These are phyloP conservation scores for Chrysomallon squamiferum DNA, from an alignment of 1,140 invertebrate species.

Conservation along the genomic window DNA sequence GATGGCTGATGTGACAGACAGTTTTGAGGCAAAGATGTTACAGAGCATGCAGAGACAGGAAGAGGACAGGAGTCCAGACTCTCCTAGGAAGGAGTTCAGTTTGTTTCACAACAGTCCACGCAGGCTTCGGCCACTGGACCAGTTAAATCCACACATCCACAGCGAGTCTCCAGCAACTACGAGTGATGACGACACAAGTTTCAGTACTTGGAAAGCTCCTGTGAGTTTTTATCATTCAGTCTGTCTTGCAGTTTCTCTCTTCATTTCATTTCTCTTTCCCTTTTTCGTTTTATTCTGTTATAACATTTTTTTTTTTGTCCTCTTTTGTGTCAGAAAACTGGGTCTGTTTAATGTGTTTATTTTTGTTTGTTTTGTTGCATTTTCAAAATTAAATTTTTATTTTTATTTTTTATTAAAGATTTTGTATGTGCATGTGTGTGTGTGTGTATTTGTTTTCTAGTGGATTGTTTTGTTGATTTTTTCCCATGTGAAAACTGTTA, in stretches of 20 bases:
- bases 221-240: constrained; percentile 38
- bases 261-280: too few species aligned
- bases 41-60: constrained; percentile 48
- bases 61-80: constrained; percentile 35
- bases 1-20: constrained; percentile 50
- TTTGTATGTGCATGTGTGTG: too few species aligned
- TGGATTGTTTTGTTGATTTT: too few species aligned
- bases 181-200: constrained; percentile 50
- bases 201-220: constrained; percentile 50
- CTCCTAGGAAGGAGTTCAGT: constrained; percentile 14
- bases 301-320: too few species aligned
- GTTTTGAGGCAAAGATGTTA: constrained; percentile 52
- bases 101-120: background rate
- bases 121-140: background rate
- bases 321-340: too few species aligned
- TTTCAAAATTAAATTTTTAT: too few species aligned
- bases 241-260: background rate
- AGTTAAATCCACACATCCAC: constrained; percentile 21
- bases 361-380: too few species aligned
- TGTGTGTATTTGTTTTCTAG: too few species aligned
- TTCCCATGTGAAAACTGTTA: too few species aligned
- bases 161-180: constrained; percentile 44
- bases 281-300: too few species aligned
- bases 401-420: too few species aligned
- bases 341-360: too few species aligned